Percentiles rank a stretch among this genome's conserved stretches.
phyloP scores from a whole-genome alignment of 2,888 invertebrate genomes.

The Apamea anceps region DNA sequence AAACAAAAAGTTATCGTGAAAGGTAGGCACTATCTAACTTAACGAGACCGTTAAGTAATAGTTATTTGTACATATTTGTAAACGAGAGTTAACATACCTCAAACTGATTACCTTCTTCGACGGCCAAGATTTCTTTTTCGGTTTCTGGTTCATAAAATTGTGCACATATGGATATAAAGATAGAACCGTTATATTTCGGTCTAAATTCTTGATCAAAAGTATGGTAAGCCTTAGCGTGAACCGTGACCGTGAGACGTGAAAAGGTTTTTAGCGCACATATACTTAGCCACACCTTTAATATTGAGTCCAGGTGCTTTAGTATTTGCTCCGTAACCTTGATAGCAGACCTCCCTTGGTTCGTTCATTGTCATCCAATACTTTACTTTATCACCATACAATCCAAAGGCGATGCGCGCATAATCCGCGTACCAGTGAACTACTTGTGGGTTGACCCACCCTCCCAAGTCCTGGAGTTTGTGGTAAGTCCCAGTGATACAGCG shows the following conservation, averaged over 20 bases:
- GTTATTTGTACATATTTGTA: too few relatives aligned
- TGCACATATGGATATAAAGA: constrained; percentile 62
- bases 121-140: constrained; percentile 82
- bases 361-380: constrained; percentile 90
- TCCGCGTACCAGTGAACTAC: constrained; percentile 85
- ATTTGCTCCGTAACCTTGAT: constrained; percentile 87
- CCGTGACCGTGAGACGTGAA: too few relatives aligned
- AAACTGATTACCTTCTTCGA: constrained; percentile 85
- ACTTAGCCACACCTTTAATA: constrained; percentile 81
- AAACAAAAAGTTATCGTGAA: too few relatives aligned
- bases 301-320: constrained; percentile 77
- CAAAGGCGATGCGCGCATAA: constrained; percentile 80
- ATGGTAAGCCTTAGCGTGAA: constrained; percentile 89
- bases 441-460: constrained; percentile 87
- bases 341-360: constrained; percentile 86
- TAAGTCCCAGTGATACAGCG: constrained; percentile 89
- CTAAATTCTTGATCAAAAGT: constrained; percentile 87
- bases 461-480: constrained; percentile 89
- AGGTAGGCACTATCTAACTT: too few relatives aligned
- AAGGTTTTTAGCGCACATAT: constrained; percentile 85
- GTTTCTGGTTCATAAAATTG: constrained; percentile 83
- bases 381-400: constrained; percentile 85
- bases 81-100: too few relatives aligned
- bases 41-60: too few relatives aligned
- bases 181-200: constrained; percentile 71